These are phyloP conservation scores for Aproaerema taeniolella DNA, from an alignment of 2,888 invertebrate genomes.

Conservation along the genomic window DNA sequence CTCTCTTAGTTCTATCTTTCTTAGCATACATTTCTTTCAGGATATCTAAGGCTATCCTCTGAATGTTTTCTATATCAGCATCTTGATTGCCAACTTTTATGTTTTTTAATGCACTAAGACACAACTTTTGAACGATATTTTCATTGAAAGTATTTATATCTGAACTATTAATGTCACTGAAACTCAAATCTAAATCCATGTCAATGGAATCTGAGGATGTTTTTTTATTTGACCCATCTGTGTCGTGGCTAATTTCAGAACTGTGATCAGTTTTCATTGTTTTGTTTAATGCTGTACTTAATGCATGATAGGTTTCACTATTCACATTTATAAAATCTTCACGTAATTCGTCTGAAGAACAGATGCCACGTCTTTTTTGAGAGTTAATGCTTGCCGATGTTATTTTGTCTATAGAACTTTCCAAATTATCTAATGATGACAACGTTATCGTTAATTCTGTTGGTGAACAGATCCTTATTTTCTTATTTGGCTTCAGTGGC, in stretches of 20 bases:
- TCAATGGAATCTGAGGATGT: slow-evolving; percentile 73
- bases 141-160: slow-evolving; percentile 75
- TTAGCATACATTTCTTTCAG: slow-evolving; percentile 73
- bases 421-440: slow-evolving; percentile 55
- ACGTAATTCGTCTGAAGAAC: slow-evolving; percentile 71
- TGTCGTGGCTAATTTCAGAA: slow-evolving; percentile 66
- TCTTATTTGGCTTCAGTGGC: slow-evolving; percentile 39
- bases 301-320: slow-evolving; percentile 47
- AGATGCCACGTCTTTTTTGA: slow-evolving; percentile 77
- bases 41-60: slow-evolving; percentile 72
- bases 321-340: slow-evolving; percentile 55
- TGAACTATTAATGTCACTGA: slow-evolving; percentile 74
- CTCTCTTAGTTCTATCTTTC: slow-evolving; percentile 62
- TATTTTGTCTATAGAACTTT: slow-evolving; percentile 67
- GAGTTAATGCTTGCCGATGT: slow-evolving; percentile 59
- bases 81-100: slow-evolving; percentile 75
- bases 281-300: slow-evolving; percentile 54
- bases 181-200: slow-evolving; percentile 73
- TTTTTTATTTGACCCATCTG: slow-evolving; percentile 68
- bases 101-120: slow-evolving; percentile 71
- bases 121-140: slow-evolving; percentile 73
- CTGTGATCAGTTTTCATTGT: slow-evolving; percentile 54
- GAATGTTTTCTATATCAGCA: slow-evolving; percentile 73
- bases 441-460: slow-evolving; percentile 66
- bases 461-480: slow-evolving; percentile 65